A percentile compares a stretch with the other conserved stretches of the same genome.
Evolutionary conservation across 2,113 vertebrate species (phyloP).

Genomic region (Grantiella picta): DNA sequence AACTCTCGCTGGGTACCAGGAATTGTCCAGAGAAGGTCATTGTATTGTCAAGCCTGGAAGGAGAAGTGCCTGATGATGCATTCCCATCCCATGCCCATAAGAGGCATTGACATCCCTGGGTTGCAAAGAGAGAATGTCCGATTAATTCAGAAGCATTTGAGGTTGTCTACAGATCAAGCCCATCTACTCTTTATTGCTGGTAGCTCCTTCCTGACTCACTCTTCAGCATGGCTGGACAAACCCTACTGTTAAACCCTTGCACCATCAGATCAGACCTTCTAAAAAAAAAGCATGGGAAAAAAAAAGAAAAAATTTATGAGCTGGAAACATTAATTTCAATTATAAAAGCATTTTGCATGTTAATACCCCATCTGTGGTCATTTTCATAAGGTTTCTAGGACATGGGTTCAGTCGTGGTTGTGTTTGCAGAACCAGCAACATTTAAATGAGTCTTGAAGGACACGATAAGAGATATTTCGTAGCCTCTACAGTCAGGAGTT

Average conservation of each 20-base stretch:
- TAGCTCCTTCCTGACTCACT: neutral
- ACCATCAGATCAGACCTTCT: neutral
- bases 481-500: neutral
- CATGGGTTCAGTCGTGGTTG: neutral
- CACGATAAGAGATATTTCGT: neutral
- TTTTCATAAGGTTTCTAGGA: neutral
- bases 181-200: neutral
- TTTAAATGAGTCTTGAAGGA: neutral
- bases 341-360: neutral
- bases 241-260: neutral
- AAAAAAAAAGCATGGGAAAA: neutral
- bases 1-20: neutral
- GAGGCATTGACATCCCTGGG: neutral
- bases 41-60: neutral
- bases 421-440: neutral
- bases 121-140: neutral
- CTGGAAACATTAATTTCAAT: neutral
- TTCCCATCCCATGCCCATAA: neutral
- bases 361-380: neutral
- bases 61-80: neutral
- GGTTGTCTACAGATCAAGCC: neutral
- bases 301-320: neutral
- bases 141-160: neutral
- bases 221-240: neutral
- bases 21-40: neutral